Base-by-base conservation (phyloP, 2,888 invertebrate genomes). In the Scaptomyza reducta region DNA sequence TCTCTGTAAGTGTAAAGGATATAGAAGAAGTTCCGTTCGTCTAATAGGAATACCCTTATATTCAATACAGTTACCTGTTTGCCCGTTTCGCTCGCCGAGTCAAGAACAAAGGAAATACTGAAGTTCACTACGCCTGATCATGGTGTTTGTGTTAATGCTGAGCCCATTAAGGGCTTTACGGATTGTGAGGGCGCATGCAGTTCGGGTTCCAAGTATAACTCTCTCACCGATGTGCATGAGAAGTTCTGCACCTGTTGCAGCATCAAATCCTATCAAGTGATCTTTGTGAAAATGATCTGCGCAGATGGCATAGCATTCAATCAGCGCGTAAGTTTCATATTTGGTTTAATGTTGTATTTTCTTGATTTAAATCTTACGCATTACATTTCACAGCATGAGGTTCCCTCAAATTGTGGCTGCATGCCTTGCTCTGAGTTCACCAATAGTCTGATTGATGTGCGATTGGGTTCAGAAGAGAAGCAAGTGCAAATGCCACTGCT, bases 171-270 rank as follows among this genome's bases (percentile, higher is more conserved):
- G 5, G 94, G 93, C 6, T 94, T 96, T 83, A 94, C 93, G 9
- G 94, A 96, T 90, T 97, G 96, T 80, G 92, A 93, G 50, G 96
- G 96, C 1, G 88, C 92, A 13, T 96, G 96, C 82, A 92, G 93
- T 71, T 96, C 96, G 0, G 94, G 94, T 16, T 95, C 95, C 0
- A 90, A 93, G n/a, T 96, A 94, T 75, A 95, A 95, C 84, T 91
- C 92, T 94, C 94, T 91, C 73, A 93, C 93, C 0, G 93, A 93
- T 47, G 82, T 89, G 51, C 94, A 95, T 89, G 94, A 94, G 74
- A 90, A 92, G 1, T 86, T 90, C 61, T 94, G 95, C 89, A 92
- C 93, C 63, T 95, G 95, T 81, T 95, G 94, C 87, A 91, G 90
- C 44, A 93, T 93, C 29, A 81, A 89, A 42, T 74, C 81, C 71